phyloP scores from a whole-genome alignment of 2,113 vertebrate species.

The Saguinus imperator region DNA sequence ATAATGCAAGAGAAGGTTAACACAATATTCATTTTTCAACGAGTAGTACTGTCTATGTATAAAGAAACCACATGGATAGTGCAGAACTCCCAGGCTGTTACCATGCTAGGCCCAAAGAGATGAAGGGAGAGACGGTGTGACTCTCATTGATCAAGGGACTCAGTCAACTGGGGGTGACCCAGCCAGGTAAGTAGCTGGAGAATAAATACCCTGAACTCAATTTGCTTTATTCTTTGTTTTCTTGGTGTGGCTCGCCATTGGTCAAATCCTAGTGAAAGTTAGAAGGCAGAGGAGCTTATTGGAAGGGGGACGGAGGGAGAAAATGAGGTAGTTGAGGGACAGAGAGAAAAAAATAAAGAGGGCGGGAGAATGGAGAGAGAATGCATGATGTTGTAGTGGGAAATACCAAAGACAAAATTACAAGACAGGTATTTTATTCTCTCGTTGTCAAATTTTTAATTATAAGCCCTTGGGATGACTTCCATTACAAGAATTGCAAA shows the following conservation, averaged over 20 bases:
- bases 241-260: rapidly evolving
- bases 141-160: neutral
- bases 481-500: neutral
- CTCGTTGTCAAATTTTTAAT: neutral
- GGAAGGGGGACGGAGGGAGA: neutral
- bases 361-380: neutral
- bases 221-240: neutral
- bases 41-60: neutral
- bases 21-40: neutral
- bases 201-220: neutral
- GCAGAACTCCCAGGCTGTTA: neutral
- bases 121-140: neutral
- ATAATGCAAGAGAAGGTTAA: neutral
- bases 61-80: neutral
- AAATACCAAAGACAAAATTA: neutral
- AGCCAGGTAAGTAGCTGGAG: neutral
- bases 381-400: neutral
- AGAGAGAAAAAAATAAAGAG: too few relatives aligned
- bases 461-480: neutral
- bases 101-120: neutral
- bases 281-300: neutral
- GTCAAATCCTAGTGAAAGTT: neutral
- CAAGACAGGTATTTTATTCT: neutral
- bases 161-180: neutral
- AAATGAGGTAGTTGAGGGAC: too few relatives aligned